Percentiles rank a stretch among this genome's conserved stretches.
phyloP scores from a whole-genome alignment of 2,888 invertebrate species.

The Brachyopa scutellaris region DNA sequence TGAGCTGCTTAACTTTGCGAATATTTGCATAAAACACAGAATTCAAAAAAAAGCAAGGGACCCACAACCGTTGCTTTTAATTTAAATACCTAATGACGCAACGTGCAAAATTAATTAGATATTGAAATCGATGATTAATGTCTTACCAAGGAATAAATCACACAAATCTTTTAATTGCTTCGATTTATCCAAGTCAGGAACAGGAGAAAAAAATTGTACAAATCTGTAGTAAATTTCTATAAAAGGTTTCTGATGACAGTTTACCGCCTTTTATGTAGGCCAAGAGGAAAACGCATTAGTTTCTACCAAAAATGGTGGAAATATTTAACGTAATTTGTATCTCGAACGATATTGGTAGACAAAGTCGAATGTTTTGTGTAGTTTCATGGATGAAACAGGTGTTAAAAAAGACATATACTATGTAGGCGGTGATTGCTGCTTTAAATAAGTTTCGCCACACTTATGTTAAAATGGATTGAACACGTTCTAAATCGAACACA shows the following conservation, averaged over 20 bases:
- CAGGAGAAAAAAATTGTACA: not conserved
- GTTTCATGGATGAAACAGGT: too few species aligned
- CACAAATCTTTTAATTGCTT: slow-evolving; percentile 5
- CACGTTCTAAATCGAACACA: too few species aligned
- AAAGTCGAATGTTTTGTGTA: too few species aligned
- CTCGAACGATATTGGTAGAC: not conserved
- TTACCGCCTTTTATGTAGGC: not conserved
- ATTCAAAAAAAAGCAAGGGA: not conserved
- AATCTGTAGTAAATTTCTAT: not conserved
- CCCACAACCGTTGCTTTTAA: not conserved
- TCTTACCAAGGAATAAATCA: not conserved
- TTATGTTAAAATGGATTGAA: too few species aligned
- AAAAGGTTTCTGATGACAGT: not conserved
- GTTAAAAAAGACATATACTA: too few species aligned
- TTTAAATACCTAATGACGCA: slow-evolving; percentile 38
- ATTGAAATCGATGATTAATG: slow-evolving; percentile 1
- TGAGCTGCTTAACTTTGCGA: not conserved
- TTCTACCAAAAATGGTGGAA: not conserved
- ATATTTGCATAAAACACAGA: slow-evolving; percentile 33
- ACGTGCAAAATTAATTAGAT: not conserved
- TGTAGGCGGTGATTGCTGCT: too few species aligned
- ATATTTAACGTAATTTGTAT: not conserved
- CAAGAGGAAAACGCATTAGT: not conserved
- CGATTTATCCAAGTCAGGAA: slow-evolving; percentile 7
- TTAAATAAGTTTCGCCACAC: too few species aligned